Evolutionary conservation across 2,888 invertebrate species (phyloP).

Genomic region (Parnassius orleans): DNA sequence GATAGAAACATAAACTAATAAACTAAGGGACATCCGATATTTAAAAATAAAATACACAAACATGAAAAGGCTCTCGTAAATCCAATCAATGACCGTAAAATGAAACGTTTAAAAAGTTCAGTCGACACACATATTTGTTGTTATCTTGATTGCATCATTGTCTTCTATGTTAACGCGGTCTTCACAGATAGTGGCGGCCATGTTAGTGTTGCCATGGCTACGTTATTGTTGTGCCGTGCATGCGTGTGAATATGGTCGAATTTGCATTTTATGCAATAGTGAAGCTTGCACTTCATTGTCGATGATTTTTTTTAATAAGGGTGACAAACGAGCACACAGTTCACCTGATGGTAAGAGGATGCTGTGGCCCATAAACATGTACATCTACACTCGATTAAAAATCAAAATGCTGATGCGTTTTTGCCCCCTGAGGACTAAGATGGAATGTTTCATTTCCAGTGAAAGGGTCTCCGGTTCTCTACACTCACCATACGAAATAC

Average conservation of each 20-base stretch:
- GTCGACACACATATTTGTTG: constrained; percentile 29
- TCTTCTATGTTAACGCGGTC: constrained; percentile 41
- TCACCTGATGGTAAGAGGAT: too few species aligned
- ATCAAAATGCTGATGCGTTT: too few species aligned
- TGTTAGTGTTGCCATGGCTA: too few species aligned
- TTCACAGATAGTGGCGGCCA: constrained; percentile 40
- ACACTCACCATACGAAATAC: too few species aligned
- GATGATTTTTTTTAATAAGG: too few species aligned
- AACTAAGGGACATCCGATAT: not conserved
- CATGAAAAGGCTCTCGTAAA: constrained; percentile 8
- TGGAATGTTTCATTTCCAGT: too few species aligned
- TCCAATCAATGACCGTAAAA: constrained; percentile 31
- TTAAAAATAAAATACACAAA: too few species aligned
- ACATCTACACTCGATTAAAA: too few species aligned
- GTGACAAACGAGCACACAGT: too few species aligned
- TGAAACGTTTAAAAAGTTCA: constrained; percentile 27
- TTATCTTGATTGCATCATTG: constrained; percentile 41
- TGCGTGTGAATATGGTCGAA: constrained; percentile 37
- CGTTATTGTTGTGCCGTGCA: constrained; percentile 44
- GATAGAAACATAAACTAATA: not conserved
- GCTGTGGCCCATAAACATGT: too few species aligned
- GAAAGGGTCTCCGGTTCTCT: too few species aligned
- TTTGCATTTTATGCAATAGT: constrained; percentile 37
- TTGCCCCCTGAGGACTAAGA: too few species aligned
- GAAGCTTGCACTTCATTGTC: constrained; percentile 9